Evolutionary conservation across 2,888 invertebrate genomes (phyloP), one percentile per base, ranked within the genome.

Genomic region (Halocaridina rubra): DNA sequence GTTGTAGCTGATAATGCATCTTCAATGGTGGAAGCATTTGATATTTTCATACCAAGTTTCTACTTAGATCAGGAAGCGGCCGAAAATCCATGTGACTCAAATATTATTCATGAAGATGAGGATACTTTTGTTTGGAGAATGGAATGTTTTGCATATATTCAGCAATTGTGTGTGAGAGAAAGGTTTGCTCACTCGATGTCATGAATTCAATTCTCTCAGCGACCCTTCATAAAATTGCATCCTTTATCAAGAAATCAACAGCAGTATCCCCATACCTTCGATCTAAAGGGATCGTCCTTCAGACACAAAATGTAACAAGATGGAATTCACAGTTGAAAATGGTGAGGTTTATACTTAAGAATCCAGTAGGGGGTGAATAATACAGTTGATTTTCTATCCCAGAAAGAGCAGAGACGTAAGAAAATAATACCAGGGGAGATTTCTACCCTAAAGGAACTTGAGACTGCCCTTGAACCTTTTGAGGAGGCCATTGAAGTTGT

Each of bases 1-100:
- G n/a, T 69, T 30, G 29, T 69, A 29, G 30, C 69, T 29, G 69
- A 69, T 69, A 69, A 69, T 29, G 32, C 30, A 69, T 69, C 69
- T 69, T 69, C 30, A 10, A 69, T 69, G 69, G 69, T 69, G 29
- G 30, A 29, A 27, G 29, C 69, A 69, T 69, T 4, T 69, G 32
- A 69, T 30, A 69, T 69, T 69, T 30, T 16, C 7, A 10, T 69
- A n/a, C 30, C 30, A 27, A 69, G 69, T n/a, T n/a, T n/a, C 69
- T 24, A 69, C 29, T 27, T 69, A 69, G 27, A 69, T 0, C 30
- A 69, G 29, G 69, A 69, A 69, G 32, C 2, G 29, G 16, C 27
- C 8, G 69, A 69, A n/a, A 53, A 53, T 4, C 19, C 53, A 8
- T 53, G 8, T 19, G 19, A 53, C 8, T 19, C 53, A 53, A 53